Conservation (phyloP, 2,797 vertebrate species). For the Lithobates sylvaticus region DNA sequence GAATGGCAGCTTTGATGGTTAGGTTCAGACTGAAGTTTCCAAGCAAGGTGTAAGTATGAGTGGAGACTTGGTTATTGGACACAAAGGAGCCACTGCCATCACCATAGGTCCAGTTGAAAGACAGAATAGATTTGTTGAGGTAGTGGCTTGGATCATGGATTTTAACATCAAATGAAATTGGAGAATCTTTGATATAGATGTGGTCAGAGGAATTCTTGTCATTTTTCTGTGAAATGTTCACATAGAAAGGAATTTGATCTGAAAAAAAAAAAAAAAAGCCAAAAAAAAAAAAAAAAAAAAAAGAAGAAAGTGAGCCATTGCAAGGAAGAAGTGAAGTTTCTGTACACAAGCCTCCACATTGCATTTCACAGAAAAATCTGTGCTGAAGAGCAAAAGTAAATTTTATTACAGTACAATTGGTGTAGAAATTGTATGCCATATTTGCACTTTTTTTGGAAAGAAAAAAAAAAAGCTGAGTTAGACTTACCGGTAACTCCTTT, state of each 20-base stretch:
- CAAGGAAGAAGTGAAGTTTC: no score
- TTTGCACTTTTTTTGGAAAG: no score
- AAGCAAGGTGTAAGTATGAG: constrained; percentile 81
- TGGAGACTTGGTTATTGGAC: constrained; percentile 78
- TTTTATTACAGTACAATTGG: no score
- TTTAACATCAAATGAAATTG: constrained; percentile 83
- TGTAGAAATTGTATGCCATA: no score
- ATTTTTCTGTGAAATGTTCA: constrained; percentile 88
- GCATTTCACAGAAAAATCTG: no score
- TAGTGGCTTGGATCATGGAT: constrained; percentile 92
- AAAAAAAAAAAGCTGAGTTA: no score
- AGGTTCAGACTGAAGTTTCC: constrained; percentile 86
- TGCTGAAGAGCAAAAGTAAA: no score
- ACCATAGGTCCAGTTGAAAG: constrained; percentile 90
- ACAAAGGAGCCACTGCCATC: constrained; percentile 82
- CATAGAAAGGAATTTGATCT: constrained; percentile 90
- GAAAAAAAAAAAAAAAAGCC: background rate
- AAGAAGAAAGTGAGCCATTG: no score
- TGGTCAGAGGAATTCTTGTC: constrained; percentile 82
- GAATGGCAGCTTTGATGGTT: constrained; percentile 86
- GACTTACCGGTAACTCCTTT: no score
- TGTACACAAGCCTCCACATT: no score
- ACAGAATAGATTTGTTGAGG: constrained; percentile 83
- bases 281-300: no score
- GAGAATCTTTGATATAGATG: constrained; percentile 85